Conservation (phyloP, 2,113 vertebrate genomes). For the Amblyornis subalaris region DNA sequence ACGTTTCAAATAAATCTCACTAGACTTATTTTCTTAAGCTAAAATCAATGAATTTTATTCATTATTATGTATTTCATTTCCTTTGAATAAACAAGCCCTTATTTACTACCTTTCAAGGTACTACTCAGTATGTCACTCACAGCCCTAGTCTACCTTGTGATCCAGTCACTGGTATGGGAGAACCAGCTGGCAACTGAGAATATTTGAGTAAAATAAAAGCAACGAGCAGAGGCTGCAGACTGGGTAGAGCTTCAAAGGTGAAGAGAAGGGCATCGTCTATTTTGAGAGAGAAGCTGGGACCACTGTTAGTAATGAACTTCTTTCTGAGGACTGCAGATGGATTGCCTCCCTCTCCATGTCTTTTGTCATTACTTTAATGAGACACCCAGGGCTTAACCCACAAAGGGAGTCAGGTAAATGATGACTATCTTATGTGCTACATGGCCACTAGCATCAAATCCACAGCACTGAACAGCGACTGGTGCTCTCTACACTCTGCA, state of each 20-base stretch:
- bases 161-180: not conserved
- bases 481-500: not conserved
- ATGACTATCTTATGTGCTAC: not conserved
- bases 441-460: not conserved
- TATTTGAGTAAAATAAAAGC: not conserved
- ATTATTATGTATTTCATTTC: slow-evolving; percentile 37
- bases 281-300: not conserved
- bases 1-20: slow-evolving; percentile 14
- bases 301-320: not conserved
- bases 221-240: not conserved
- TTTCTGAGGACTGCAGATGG: not conserved
- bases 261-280: not conserved
- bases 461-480: not conserved
- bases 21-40: slow-evolving; percentile 1
- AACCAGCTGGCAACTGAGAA: not conserved
- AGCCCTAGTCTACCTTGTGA: not conserved
- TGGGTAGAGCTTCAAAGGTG: not conserved
- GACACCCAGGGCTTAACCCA: not conserved
- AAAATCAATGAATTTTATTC: not conserved
- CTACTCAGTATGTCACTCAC: not conserved
- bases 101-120: not conserved
- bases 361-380: not conserved
- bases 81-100: slow-evolving; percentile 12
- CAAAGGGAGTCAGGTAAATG: not conserved
- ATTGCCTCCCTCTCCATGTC: not conserved